Conservation (phyloP, 2,797 vertebrate species). For the Siniperca obscura region DNA sequence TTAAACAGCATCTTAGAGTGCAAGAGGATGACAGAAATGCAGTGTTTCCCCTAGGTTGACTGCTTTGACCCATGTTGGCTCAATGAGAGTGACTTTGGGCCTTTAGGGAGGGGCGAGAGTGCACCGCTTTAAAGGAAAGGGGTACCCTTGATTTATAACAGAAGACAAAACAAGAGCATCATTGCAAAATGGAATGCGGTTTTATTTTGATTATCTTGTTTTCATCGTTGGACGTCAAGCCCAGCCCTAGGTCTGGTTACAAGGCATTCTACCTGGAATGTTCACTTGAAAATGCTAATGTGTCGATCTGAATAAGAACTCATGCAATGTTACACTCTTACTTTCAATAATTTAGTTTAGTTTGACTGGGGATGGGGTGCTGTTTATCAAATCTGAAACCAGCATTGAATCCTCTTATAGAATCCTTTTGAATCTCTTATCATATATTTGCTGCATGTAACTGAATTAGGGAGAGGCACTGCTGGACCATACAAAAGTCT, state of each 20-base stretch:
- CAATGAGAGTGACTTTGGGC: too few species aligned
- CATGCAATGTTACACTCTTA: neutral
- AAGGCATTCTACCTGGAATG: neutral
- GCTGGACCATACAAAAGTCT: neutral
- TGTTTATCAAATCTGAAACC: neutral
- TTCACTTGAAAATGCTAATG: neutral
- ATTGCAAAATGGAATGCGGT: too few species aligned
- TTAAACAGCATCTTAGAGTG: too few species aligned
- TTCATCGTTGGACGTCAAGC: too few species aligned
- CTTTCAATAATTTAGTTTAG: neutral
- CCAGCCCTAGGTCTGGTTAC: neutral
- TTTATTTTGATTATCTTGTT: too few species aligned
- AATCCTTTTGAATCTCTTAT: neutral
- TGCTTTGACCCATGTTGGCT: too few species aligned
- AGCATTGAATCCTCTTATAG: neutral
- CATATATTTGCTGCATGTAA: neutral
- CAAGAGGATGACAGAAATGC: too few species aligned
- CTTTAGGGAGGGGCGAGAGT: too few species aligned
- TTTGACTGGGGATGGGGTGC: neutral
- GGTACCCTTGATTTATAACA: too few species aligned
- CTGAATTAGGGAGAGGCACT: neutral
- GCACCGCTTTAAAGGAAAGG: too few species aligned
- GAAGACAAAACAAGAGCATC: too few species aligned
- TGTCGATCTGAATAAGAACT: neutral
- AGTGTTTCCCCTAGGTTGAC: too few species aligned